Percentiles rank a stretch among this genome's conserved stretches.
Conservation (phyloP, 2,888 invertebrate genomes). For the Drosophila siamana region DNA sequence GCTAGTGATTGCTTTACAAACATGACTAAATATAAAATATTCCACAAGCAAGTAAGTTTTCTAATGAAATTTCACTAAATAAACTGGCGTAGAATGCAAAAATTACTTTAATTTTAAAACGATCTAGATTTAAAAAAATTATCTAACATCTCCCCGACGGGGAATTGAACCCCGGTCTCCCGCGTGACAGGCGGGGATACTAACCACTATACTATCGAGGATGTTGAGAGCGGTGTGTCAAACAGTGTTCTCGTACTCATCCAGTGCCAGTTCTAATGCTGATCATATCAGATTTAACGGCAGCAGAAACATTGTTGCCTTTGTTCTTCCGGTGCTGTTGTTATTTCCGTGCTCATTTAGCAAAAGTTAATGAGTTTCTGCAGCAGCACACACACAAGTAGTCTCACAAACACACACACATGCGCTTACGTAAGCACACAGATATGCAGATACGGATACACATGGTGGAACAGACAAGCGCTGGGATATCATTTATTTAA, state of each 20-base stretch:
- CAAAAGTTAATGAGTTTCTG: slow-evolving; percentile 62
- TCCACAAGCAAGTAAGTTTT: neutral
- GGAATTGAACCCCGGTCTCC: slow-evolving; percentile 71
- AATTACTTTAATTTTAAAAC: neutral
- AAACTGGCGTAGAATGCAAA: neutral
- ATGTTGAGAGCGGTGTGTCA: neutral
- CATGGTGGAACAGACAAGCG: slow-evolving; percentile 11
- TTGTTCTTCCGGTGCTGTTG: slow-evolving; percentile 44
- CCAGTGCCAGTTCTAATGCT: slow-evolving; percentile 33
- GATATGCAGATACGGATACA: slow-evolving; percentile 16
- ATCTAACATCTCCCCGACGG: slow-evolving; percentile 53
- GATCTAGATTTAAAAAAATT: neutral
- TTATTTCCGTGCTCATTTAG: slow-evolving; percentile 64
- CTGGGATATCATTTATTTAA: slow-evolving; percentile 64
- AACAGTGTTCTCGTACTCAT: slow-evolving; percentile 13
- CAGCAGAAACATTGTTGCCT: slow-evolving; percentile 18
- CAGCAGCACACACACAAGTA: slow-evolving; percentile 25
- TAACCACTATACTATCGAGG: slow-evolving; percentile 75
- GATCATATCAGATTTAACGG: slow-evolving; percentile 48
- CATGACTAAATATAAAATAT: neutral
- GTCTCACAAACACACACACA: slow-evolving; percentile 1
- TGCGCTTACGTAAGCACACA: neutral
- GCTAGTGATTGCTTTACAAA: neutral
- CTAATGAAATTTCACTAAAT: neutral
- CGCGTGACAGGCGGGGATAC: slow-evolving; percentile 74